Base-by-base conservation (phyloP, 1,140 invertebrate genomes). In the Calliphora vicina region DNA sequence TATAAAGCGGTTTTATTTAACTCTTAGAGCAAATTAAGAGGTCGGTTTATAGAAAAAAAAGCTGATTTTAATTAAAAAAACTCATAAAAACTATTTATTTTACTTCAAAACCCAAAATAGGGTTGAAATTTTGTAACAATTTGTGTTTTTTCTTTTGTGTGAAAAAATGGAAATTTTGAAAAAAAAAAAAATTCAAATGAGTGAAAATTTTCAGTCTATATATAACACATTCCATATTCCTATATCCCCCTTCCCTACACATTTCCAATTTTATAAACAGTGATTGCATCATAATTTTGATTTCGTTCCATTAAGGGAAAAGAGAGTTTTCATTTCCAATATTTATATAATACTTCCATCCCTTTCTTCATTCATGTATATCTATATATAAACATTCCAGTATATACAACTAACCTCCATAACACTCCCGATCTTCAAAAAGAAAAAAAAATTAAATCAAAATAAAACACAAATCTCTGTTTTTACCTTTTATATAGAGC, bases 301-400 rank as follows among this genome's bases (percentile, higher is more conserved):
- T n/a, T 57, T 57, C n/a, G n/a, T 67, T 67, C n/a, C 10, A 50
- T 1, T 13, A 50, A 50, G 15, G 4, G 4, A 50, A 13, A 50
- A 50, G 45, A 50, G 45, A 50, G 45, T 50, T 50, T 1, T n/a
- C n/a, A n/a, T 67, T 78, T 78, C 74, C 74, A 78, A 25, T 67
- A 23, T 78, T 78, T 78, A 78, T 78, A 45, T 78, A 78, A 78
- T 45, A 78, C n/a, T 67, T 67, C 35, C n/a, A 43, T 20, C 5
- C 12, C 6, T 20, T 45, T 23, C 23, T 10, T n/a, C 25, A 67
- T 23, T 2, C 35, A 43, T 6, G 20, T 12, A 17, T 42, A 10
- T 9, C 4, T 13, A 45, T 12, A 12, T 78, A 10, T n/a, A n/a
- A 25, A 23, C 8, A 2, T 25, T 29, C n/a, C 74, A 29, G n/a